Evolutionary conservation across 2,888 invertebrate genomes (phyloP), one percentile per base, ranked within the genome.

Genomic region (Heteropelma amictum): DNA sequence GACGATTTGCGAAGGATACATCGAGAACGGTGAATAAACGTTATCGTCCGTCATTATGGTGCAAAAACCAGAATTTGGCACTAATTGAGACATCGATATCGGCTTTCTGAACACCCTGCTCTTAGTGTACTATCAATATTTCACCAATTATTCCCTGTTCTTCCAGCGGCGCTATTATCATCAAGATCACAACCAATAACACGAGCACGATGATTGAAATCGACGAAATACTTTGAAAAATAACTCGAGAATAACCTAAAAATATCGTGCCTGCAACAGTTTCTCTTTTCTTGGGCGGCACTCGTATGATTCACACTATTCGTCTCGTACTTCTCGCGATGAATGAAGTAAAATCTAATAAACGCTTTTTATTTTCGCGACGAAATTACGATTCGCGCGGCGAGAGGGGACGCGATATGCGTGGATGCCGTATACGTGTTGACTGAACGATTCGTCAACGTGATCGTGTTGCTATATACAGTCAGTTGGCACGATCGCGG

Each of bases 401-500:
- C 1, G 8, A 14, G 14, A 26, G 26, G 26, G 12, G 49, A 3
- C 7, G 19, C 49, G 21, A 23, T 53, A 51, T 17, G 42, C 69
- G 70, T 38, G 12, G 33, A 60, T 61, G 70, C 45, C 61, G 72
- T 65, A 72, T 76, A 71, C 72, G 78, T 78, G 77, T 79, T 80
- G 79, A 87, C 87, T 87, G 87, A 86, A 78, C 81, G 80, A 53
- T 10, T 47, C 79, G 78, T 76, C 84, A 86, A 87, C 83, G 85
- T 87, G 86, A 85, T 84, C 82, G 76, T 73, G 81, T 81, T 81
- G 82, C 87, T 87, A 88, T 87, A 87, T 87, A 86, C 51, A 63
- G 40, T 26, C 54, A 26, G 54, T 38, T 23, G 23, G 56, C 26
- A 81, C 79, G 78, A 76, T 77, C 63, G 79, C 69, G 72, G 70